A percentile compares a stretch with the other conserved stretches of the same genome.
Conservation (phyloP, 2,113 vertebrate genomes). For the Nycticebus coucang region DNA sequence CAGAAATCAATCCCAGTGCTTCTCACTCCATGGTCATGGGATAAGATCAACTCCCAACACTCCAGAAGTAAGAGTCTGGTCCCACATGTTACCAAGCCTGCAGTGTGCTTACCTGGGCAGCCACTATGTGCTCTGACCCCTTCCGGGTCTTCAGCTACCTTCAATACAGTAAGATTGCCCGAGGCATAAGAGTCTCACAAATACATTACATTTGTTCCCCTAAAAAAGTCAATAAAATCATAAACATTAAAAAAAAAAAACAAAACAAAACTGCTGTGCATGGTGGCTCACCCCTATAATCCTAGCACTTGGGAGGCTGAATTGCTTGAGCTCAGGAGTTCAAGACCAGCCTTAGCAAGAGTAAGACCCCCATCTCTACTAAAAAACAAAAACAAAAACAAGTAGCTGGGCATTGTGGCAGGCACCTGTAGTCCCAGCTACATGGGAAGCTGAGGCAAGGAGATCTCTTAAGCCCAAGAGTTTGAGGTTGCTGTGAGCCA, state of each 20-base stretch:
- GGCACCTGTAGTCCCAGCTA: too few relatives aligned
- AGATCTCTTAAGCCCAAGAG: too few relatives aligned
- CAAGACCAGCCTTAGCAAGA: too few relatives aligned
- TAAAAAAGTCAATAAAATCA: conserved; percentile 10
- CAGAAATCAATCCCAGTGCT: neutral
- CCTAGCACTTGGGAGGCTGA: too few relatives aligned
- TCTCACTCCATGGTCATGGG: neutral
- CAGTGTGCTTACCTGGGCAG: neutral
- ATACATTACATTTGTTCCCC: neutral
- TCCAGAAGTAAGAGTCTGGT: neutral
- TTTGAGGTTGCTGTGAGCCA: too few relatives aligned
- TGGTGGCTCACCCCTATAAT: too few relatives aligned
- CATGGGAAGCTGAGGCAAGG: too few relatives aligned
- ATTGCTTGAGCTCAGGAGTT: too few relatives aligned
- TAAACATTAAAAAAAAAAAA: neutral
- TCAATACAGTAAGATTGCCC: neutral
- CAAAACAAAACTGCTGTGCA: too few relatives aligned
- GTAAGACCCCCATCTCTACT: too few relatives aligned
- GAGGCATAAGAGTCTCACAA: neutral
- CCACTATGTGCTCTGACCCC: neutral
- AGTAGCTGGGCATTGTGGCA: too few relatives aligned
- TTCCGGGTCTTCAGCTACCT: neutral
- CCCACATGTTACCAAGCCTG: neutral
- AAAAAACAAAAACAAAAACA: too few relatives aligned
- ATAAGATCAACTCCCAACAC: neutral